A percentile compares a stretch with the other conserved stretches of the same genome.
Evolutionary conservation across 2,888 invertebrate species (phyloP).

Genomic region (Drosophila barbarae): DNA sequence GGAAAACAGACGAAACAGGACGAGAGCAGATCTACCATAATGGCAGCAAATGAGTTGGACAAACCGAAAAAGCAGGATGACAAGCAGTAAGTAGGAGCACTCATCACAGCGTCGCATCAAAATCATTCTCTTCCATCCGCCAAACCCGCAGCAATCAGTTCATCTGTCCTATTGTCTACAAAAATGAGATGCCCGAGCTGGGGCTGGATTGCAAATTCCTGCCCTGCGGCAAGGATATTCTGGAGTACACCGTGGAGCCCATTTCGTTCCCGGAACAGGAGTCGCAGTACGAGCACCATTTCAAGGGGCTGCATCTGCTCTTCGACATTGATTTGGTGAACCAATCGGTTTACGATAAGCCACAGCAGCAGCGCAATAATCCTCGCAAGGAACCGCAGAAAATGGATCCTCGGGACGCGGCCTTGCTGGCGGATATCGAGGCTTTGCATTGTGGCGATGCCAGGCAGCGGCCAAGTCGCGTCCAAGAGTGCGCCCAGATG

Average conservation of each 20-base stretch:
- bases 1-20: background rate
- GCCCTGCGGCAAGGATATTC: constrained; percentile 37
- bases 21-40: constrained; percentile 9
- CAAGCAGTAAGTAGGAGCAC: constrained; percentile 26
- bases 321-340: constrained; percentile 51
- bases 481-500: constrained; percentile 30
- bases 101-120: background rate
- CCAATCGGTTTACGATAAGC: constrained; percentile 7
- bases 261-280: constrained; percentile 35
- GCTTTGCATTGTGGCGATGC: constrained; percentile 12
- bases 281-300: background rate
- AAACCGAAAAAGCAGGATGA: constrained; percentile 5
- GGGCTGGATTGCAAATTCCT: constrained; percentile 43
- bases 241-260: constrained; percentile 43
- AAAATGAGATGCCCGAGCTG: constrained; percentile 38
- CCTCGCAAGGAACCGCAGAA: background rate
- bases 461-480: constrained; percentile 7
- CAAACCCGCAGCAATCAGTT: constrained; percentile 32
- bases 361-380: background rate
- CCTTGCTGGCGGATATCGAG: constrained; percentile 32
- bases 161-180: constrained; percentile 31
- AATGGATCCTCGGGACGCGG: constrained; percentile 39
- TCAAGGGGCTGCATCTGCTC: constrained; percentile 50
- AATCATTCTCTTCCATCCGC: background rate
- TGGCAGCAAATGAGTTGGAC: constrained; percentile 22